Evolutionary conservation across 2,113 vertebrate species (phyloP), one percentile per base, ranked within the genome.

Genomic region (Carlito syrichta): DNA sequence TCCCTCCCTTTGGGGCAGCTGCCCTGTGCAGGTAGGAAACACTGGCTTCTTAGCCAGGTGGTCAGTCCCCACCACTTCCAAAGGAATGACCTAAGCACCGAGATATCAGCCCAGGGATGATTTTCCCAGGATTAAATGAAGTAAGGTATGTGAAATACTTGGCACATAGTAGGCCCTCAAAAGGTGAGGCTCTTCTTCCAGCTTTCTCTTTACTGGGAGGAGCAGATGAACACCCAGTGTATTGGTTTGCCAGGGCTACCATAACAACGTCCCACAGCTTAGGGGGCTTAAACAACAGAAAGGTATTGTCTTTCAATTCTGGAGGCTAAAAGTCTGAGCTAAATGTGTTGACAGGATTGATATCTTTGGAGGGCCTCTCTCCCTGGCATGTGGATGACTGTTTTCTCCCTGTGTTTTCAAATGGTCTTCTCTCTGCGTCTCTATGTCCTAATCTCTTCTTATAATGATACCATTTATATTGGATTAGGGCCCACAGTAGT

Each of bases 21-120:
- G 43, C 22, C 43, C 19, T 22, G 11, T 56, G 17, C 13, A 35
- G 40, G 45, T 19, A 52, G 12, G 27, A 40, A 40, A 1, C 5
- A 9, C 54, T 84, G 8, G 8, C 32, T 32, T 32, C 66, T 66
- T 43, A 81, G 10, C 16, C 6, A 20, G 9, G 30, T 69, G 10
- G 38, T 14, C 27, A 13, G 50, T 8, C 27, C 38, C 23, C 12
- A 9, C 0, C 45, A 38, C 62, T 56, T 78, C 50, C 27, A 43
- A 35, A 56, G 10, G 20, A 48, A 50, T 30, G 8, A 60, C 3
- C 25, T 48, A 22, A 45, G 5, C 11, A 71, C 35, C 0, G 4
- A 2, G 13, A 20, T 40, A 7, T 30, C 35, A 7, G 0, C 60
- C 20, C 12, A 25, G 50, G 23, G 17, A 66, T 0, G 1, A 16